Evolutionary conservation across 1,140 invertebrate genomes (phyloP).

Genomic region (Drosophila setifemur): DNA sequence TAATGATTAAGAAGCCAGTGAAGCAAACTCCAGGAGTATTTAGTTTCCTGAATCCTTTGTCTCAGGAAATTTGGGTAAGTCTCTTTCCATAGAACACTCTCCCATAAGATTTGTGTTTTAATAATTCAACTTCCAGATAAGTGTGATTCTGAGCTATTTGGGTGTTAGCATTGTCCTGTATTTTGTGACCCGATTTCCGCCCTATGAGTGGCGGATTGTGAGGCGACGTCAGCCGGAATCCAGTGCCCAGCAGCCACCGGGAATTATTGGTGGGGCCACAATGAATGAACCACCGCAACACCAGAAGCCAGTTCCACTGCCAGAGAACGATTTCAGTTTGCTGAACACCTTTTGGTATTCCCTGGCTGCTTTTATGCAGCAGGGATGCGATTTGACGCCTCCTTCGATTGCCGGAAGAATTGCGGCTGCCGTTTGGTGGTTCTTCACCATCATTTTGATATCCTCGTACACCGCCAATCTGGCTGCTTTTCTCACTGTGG

Average conservation of each 20-base stretch:
- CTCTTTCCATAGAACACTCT: background rate
- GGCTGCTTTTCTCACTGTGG: slow-evolving; percentile 98
- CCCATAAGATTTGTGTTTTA: background rate
- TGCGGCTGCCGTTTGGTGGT: slow-evolving; percentile 99
- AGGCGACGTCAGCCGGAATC: slow-evolving; percentile 68
- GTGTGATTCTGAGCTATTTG: slow-evolving; percentile 97
- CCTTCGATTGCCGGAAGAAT: slow-evolving; percentile 93
- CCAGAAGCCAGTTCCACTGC: slow-evolving; percentile 1
- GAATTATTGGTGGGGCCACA: slow-evolving; percentile 63
- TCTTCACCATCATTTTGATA: slow-evolving; percentile 98
- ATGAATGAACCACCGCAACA: slow-evolving; percentile 31
- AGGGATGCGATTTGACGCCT: slow-evolving; percentile 97
- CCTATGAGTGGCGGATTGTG: slow-evolving; percentile 94
- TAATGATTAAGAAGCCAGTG: slow-evolving; percentile 98
- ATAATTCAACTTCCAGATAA: slow-evolving; percentile 84
- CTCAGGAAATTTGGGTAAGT: slow-evolving; percentile 96
- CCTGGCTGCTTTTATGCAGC: slow-evolving; percentile 98
- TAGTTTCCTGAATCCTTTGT: slow-evolving; percentile 98
- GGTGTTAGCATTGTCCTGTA: slow-evolving; percentile 98
- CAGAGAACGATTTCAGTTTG: slow-evolving; percentile 98
- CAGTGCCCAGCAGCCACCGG: slow-evolving; percentile 63
- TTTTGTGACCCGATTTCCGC: slow-evolving; percentile 96
- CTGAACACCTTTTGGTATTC: slow-evolving; percentile 99
- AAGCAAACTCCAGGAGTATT: slow-evolving; percentile 97
- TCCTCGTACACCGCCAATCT: slow-evolving; percentile 99